Evolutionary conservation across 2,888 invertebrate genomes (phyloP), one percentile per base, ranked within the genome.

Genomic region (Mesorhabditis belari): DNA sequence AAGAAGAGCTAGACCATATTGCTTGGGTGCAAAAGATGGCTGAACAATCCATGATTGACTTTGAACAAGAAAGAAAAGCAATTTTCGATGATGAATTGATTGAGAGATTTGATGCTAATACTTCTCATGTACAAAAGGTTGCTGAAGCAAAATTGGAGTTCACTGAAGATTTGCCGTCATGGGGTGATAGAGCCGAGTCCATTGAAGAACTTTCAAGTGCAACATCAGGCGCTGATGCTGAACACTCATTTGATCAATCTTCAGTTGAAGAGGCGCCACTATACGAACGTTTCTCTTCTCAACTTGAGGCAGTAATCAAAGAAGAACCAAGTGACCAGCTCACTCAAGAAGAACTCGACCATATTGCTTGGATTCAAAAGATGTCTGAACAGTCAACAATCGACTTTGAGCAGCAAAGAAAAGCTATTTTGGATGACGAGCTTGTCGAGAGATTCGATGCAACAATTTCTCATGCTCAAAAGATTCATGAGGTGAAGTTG

Each of bases 331-430:
- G 24, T 12, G 55, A 5, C 29, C 62, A 63, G 12, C 57, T 66
- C n/a, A 61, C 63, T 1, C 56, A 63, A 25, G 56, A 62, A 51
- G 65, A 65, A 29, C 35, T 61, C 23, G 65, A 64, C 24, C 67
- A 67, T 49, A 67, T 67, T 55, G 64, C 62, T 1, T 25, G 51
- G 44, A 61, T 64, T 26, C 52, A 57, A 25, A 57, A 54, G 58
- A 29, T 64, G 19, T 61, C 64, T n/a, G 55, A 64, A 27, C 60
- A 61, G 24, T 59, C 55, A 9, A 60, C 62, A 21, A 58, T 64
- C 57, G 62, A 64, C n/a, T 53, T n/a, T 44, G 26, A 19, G 5
- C 49, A 23, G 1, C 50, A 19, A 55, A 51, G 44, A n/a, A 35
- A 35, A 35, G 12, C 44, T 35, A n/a, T 35, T 9, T 9, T n/a